Evolutionary conservation across 2,888 invertebrate species (phyloP).

Genomic region (Trissolcus japonicus): DNA sequence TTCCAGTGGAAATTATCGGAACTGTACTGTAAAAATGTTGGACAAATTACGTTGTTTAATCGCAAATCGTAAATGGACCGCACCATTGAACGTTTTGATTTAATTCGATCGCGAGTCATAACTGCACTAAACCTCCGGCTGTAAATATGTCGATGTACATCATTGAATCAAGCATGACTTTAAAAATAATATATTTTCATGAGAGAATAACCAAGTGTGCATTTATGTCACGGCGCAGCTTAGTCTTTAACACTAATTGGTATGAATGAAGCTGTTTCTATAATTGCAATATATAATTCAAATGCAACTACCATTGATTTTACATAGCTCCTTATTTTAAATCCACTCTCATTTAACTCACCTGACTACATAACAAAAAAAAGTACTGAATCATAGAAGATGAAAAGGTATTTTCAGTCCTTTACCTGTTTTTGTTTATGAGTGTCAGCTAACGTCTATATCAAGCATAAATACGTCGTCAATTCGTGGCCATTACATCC

Average conservation of each 20-base stretch:
- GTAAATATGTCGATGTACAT: constrained; percentile 37
- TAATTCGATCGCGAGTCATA: constrained; percentile 8
- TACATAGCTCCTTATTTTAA: too few relatives aligned
- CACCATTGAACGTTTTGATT: constrained; percentile 14
- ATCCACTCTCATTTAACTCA: too few relatives aligned
- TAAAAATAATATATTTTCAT: constrained; percentile 45
- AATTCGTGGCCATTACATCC: too few relatives aligned
- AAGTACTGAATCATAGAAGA: too few relatives aligned
- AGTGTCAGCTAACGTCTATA: too few relatives aligned
- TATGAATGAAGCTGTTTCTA: neutral
- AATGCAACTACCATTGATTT: too few relatives aligned
- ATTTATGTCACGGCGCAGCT: constrained; percentile 10
- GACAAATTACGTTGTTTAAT: constrained; percentile 5
- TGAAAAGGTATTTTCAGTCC: too few relatives aligned
- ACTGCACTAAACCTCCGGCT: constrained; percentile 10
- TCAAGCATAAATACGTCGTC: too few relatives aligned
- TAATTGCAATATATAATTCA: neutral
- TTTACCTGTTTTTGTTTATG: too few relatives aligned
- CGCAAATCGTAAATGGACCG: neutral
- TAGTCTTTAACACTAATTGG: constrained; percentile 7
- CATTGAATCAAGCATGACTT: constrained; percentile 15
- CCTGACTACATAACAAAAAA: too few relatives aligned
- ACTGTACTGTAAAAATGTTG: constrained; percentile 27
- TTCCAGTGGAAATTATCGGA: constrained; percentile 18
- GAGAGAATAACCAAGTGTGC: constrained; percentile 16